Evolutionary conservation across 2,797 vertebrate species (phyloP).

Genomic region (Periparus ater): DNA sequence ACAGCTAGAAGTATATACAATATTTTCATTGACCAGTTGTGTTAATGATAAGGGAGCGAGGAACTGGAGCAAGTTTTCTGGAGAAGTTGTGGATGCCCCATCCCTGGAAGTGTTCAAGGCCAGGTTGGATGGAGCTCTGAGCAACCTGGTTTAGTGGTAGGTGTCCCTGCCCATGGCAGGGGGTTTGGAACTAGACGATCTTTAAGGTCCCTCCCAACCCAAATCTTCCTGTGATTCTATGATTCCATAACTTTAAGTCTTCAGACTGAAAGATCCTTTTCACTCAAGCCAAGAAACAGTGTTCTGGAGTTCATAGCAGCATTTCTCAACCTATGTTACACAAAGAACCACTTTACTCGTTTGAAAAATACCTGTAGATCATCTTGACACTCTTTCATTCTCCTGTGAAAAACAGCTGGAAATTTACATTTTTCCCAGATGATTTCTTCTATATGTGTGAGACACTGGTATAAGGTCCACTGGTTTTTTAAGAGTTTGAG

Average conservation of each 20-base stretch:
- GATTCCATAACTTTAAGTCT: background rate
- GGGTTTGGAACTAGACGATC: background rate
- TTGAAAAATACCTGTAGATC: background rate
- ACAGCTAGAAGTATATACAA: background rate
- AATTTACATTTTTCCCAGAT: background rate
- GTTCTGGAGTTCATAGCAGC: background rate
- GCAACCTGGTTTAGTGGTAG: background rate
- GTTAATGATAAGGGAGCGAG: background rate
- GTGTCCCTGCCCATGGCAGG: background rate
- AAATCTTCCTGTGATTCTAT: background rate
- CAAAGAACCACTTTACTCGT: background rate
- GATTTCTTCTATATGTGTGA: background rate
- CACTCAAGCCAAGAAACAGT: background rate
- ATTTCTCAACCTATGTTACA: background rate
- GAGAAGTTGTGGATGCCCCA: background rate
- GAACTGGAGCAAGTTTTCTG: background rate
- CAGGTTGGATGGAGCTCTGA: background rate
- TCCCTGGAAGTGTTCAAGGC: background rate
- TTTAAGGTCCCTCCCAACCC: background rate
- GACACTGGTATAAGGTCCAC: background rate
- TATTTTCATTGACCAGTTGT: slow-evolving; percentile 32
- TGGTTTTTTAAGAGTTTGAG: background rate
- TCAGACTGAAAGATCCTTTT: background rate
- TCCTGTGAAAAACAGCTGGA: background rate
- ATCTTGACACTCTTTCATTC: background rate